Conservation (phyloP, 2,888 invertebrate species). For the Galerucella calmariensis region DNA sequence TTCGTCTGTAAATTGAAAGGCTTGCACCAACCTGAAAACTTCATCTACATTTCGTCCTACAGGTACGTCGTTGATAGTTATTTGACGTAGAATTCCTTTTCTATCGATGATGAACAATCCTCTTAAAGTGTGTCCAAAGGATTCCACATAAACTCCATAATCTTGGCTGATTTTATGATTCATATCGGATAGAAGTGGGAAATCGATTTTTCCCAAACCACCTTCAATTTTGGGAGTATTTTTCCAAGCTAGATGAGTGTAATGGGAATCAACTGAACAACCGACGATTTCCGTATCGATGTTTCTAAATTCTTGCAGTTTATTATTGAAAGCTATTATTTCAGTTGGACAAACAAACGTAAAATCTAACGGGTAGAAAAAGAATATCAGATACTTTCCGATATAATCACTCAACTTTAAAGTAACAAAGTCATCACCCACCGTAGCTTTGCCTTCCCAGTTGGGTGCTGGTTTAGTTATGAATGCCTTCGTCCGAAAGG, state of each 20-base stretch:
- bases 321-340: slow-evolving; percentile 97
- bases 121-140: slow-evolving; percentile 91
- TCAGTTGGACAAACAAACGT: slow-evolving; percentile 93
- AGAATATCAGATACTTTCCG: slow-evolving; percentile 89
- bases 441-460: slow-evolving; percentile 83
- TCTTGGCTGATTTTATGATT: slow-evolving; percentile 84
- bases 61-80: slow-evolving; percentile 96
- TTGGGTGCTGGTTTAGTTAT: slow-evolving; percentile 76
- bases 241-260: slow-evolving; percentile 96
- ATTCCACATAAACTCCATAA: slow-evolving; percentile 92
- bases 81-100: slow-evolving; percentile 85
- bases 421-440: slow-evolving; percentile 86
- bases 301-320: slow-evolving; percentile 82
- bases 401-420: slow-evolving; percentile 80
- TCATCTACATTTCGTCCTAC: slow-evolving; percentile 94
- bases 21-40: slow-evolving; percentile 92
- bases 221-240: slow-evolving; percentile 95
- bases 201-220: slow-evolving; percentile 92
- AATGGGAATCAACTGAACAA: slow-evolving; percentile 96
- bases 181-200: slow-evolving; percentile 95
- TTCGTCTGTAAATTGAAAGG: slow-evolving; percentile 95
- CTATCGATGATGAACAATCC: slow-evolving; percentile 96
- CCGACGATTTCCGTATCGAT: slow-evolving; percentile 89
- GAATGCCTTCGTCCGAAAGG: not conserved
- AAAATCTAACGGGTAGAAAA: slow-evolving; percentile 92